Base-by-base conservation (phyloP, 2,113 vertebrate species). In the Agapornis roseicollis region DNA sequence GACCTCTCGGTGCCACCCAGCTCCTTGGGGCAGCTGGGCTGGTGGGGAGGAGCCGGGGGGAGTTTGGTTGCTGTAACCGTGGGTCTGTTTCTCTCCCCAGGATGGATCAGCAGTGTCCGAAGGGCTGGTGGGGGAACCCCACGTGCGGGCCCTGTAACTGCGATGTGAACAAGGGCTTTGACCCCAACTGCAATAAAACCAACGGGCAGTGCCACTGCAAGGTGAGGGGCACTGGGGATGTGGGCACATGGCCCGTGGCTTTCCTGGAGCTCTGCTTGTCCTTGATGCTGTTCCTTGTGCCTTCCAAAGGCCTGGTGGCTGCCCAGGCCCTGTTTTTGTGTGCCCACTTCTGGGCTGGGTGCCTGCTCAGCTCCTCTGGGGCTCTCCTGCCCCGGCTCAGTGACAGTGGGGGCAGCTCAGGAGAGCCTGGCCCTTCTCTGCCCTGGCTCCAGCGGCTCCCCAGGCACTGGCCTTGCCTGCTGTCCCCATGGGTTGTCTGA, bases 91-190 rank as follows among this genome's bases (percentile, higher is more conserved):
- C 72, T 93, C 76, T 85, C 80, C 66, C 58, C 93, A 99, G 99
- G 98, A 98, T 99, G 95, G 99, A 99, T 96, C 99, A 99, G 95
- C 99, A 99, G 87, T 99, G 99, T 90, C 99, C 99, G 2, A 98
- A 99, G 85, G 99, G 99, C 29, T 99, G 99, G 99, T 99, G 99
- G 99, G 99, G 99, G 17, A 99, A 97, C 96, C 99, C 99, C 7
- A 98, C 98, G 65, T 99, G 99, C 27, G 99, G 99, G 55, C 99
- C 99, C 4, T 99, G 99, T 96, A 98, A 99, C 98, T 99, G 99
- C 94, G 98, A 99, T 17, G 95, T 98, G 73, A 98, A 95, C 88
- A 99, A 99, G 96, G 99, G 99, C 79, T 99, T 99, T 56, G 99
- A 99, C 84, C 98, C 98, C 0, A 98, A 99, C 98, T 99, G 99